phyloP scores from a whole-genome alignment of 2,888 invertebrate genomes.

The Aquatica leii region DNA sequence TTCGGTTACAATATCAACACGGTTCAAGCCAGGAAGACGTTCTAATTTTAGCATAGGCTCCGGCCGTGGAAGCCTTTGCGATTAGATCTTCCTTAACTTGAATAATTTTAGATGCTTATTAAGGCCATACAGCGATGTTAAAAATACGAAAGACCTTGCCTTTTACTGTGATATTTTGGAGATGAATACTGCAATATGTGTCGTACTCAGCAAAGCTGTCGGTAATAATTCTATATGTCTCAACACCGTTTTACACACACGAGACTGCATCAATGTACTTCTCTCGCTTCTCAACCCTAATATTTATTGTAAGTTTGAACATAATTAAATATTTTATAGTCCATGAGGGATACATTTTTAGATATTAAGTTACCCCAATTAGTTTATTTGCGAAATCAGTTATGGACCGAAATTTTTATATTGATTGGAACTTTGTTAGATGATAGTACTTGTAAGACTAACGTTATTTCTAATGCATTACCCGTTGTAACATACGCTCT shows the following conservation, averaged over 20 bases:
- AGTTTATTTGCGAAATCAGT: slow-evolving; percentile 60
- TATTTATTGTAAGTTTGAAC: slow-evolving; percentile 59
- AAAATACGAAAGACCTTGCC: slow-evolving; percentile 55
- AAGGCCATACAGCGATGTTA: slow-evolving; percentile 54
- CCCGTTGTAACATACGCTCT: slow-evolving; percentile 36
- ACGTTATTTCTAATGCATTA: slow-evolving; percentile 19
- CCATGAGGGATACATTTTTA: no score
- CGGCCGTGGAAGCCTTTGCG: no score
- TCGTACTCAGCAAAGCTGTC: slow-evolving; percentile 59
- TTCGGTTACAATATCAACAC: no score
- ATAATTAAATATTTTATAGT: not conserved
- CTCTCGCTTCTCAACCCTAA: slow-evolving; percentile 60
- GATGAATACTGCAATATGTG: slow-evolving; percentile 63
- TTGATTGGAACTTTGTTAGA: slow-evolving; percentile 58
- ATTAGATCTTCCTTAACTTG: slow-evolving; percentile 36
- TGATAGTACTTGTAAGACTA: slow-evolving; percentile 4
- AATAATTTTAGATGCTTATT: slow-evolving; percentile 57
- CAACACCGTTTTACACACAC: slow-evolving; percentile 59
- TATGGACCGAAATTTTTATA: slow-evolving; percentile 62
- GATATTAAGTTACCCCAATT: slow-evolving; percentile 57
- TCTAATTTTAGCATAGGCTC: no score
- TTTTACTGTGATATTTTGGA: slow-evolving; percentile 62
- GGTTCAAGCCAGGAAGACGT: no score
- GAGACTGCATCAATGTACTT: slow-evolving; percentile 60
- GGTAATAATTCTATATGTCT: slow-evolving; percentile 56